These are phyloP conservation scores for Seriola rivoliana DNA, from an alignment of 2,113 vertebrate genomes.

Conservation along the genomic window DNA sequence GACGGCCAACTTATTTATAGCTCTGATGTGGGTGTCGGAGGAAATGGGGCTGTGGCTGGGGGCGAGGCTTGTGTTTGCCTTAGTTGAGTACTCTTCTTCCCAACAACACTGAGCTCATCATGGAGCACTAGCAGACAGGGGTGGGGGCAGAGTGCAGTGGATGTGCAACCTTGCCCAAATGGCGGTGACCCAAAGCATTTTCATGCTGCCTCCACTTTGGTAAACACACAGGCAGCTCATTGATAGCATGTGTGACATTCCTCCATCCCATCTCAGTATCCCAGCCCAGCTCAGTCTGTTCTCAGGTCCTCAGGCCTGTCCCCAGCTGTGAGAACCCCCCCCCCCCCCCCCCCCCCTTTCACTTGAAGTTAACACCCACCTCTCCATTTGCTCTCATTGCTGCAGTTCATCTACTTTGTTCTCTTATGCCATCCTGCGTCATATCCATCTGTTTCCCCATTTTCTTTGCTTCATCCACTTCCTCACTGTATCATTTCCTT, in stretches of 20 bases:
- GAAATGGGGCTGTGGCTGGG: conserved; percentile 71
- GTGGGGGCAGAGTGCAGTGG: conserved; percentile 20
- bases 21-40: conserved; percentile 71
- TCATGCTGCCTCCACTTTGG: conserved; percentile 64
- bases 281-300: conserved; percentile 44
- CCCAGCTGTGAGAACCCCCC: conserved; percentile 44
- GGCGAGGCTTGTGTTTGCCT: conserved; percentile 54
- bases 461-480: background rate
- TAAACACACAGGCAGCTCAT: conserved; percentile 78
- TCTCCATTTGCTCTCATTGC: conserved; percentile 38
- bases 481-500: background rate
- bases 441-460: conserved; percentile 14
- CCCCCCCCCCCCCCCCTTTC: background rate
- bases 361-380: conserved; percentile 5
- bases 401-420: conserved; percentile 13
- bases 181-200: conserved; percentile 68
- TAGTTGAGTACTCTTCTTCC: conserved; percentile 60
- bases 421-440: conserved; percentile 14
- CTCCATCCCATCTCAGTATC: conserved; percentile 74
- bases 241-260: conserved; percentile 83
- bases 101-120: conserved; percentile 54
- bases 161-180: conserved; percentile 63
- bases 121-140: conserved; percentile 32
- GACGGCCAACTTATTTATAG: conserved; percentile 75
- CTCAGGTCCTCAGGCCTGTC: conserved; percentile 55